These are phyloP conservation scores for Heterodera filipjevi DNA, from an alignment of 2,888 invertebrate genomes.

Conservation along the genomic window DNA sequence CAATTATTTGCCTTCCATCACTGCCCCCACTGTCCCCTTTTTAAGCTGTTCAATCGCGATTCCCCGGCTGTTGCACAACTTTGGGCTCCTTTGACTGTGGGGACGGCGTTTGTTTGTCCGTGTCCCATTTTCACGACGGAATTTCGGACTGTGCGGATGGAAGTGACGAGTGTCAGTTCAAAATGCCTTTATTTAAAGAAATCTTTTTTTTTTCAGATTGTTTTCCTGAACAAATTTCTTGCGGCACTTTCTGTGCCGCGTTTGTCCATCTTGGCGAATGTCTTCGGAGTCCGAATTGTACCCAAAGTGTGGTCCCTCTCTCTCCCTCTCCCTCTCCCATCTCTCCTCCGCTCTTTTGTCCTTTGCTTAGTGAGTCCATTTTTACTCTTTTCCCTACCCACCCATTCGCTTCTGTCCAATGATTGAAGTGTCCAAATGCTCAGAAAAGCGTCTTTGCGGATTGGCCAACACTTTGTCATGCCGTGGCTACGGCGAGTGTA, in stretches of 20 bases:
- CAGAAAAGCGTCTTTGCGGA: conserved; percentile 56
- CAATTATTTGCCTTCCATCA: background rate
- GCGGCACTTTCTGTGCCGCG: conserved; percentile 60
- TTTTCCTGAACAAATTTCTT: conserved; percentile 59
- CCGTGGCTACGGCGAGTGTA: conserved; percentile 63
- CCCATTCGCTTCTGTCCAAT: conserved; percentile 13
- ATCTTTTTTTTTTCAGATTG: conserved; percentile 50
- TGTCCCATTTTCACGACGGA: conserved; percentile 58
- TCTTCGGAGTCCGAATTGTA: conserved; percentile 48
- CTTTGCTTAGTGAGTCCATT: conserved; percentile 32
- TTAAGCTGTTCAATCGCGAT: conserved; percentile 56
- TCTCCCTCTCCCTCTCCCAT: background rate
- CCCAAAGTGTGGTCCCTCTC: background rate
- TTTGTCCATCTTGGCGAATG: conserved; percentile 54
- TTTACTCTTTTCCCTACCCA: background rate
- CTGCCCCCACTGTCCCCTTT: background rate
- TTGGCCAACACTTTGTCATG: conserved; percentile 55
- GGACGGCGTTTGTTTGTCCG: conserved; percentile 55
- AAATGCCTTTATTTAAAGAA: background rate
- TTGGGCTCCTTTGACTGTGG: conserved; percentile 58
- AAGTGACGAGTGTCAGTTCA: conserved; percentile 60
- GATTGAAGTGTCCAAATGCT: conserved; percentile 30
- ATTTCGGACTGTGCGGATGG: conserved; percentile 59
- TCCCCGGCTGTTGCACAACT: conserved; percentile 56
- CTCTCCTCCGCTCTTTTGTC: conserved; percentile 36